Percentiles rank a stretch among this genome's conserved stretches.
phyloP scores from a whole-genome alignment of 2,888 invertebrate species.

The Drosophila affinis region DNA sequence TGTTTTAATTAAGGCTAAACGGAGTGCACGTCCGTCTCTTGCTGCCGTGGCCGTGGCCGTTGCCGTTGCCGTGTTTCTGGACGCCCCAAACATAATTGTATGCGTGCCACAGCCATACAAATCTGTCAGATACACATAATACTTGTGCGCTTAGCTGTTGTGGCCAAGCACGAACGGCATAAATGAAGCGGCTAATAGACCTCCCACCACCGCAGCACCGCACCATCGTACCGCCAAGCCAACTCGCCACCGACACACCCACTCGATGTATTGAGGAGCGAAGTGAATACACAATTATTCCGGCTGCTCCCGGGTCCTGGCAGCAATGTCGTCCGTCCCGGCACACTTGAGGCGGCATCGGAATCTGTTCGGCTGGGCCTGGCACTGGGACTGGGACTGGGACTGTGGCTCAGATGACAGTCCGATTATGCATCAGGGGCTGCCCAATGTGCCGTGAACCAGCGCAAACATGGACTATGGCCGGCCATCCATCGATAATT shows the following conservation, averaged over 20 bases:
- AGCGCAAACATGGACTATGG: conserved; percentile 23
- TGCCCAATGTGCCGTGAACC: conserved; percentile 71
- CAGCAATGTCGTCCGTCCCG: neutral
- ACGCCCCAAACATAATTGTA: conserved; percentile 64
- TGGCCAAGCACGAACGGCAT: conserved; percentile 49
- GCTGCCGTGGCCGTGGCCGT: conserved; percentile 1
- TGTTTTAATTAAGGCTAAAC: conserved; percentile 64
- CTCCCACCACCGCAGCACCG: conserved; percentile 5
- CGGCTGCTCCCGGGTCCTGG: conserved; percentile 13
- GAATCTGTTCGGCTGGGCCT: conserved; percentile 26
- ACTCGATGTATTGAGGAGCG: conserved; percentile 54
- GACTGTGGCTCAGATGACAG: conserved; percentile 3
- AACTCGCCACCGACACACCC: neutral
- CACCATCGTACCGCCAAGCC: neutral
- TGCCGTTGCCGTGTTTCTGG: conserved; percentile 3
- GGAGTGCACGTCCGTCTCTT: conserved; percentile 30
- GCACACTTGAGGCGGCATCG: conserved; percentile 41
- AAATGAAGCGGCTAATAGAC: conserved; percentile 43
- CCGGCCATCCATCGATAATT: conserved; percentile 9
- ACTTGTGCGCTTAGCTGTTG: conserved; percentile 18
- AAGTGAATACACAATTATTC: conserved; percentile 75
- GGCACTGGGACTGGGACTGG: neutral
- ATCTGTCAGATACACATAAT: conserved; percentile 48
- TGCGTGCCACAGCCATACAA: conserved; percentile 62
- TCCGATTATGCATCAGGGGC: conserved; percentile 63